A percentile compares a stretch with the other conserved stretches of the same genome.
These are phyloP conservation scores for Brachystomella parvula DNA, from an alignment of 1,140 invertebrate genomes.

Conservation along the genomic window DNA sequence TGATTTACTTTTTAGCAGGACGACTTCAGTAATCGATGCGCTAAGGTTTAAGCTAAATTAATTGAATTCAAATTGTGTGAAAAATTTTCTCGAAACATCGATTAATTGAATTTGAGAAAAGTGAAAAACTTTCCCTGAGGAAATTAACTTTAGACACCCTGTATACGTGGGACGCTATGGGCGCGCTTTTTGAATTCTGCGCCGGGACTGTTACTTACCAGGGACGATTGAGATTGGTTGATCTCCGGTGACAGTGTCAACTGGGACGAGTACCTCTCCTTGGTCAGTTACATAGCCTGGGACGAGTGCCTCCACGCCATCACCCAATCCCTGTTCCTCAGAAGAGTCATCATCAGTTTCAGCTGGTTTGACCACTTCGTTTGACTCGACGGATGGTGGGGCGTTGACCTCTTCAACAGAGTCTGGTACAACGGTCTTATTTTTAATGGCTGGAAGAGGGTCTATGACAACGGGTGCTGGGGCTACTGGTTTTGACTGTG, in stretches of 20 bases:
- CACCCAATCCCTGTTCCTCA: slow-evolving; percentile 7
- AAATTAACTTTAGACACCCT: too few relatives aligned
- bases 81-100: slow-evolving; percentile 3
- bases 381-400: background rate
- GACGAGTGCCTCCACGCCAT: slow-evolving; percentile 34
- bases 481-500: background rate
- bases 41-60: too few relatives aligned
- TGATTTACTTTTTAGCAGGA: too few relatives aligned
- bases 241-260: slow-evolving; percentile 37
- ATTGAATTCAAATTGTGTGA: too few relatives aligned
- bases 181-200: background rate
- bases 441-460: slow-evolving; percentile 14
- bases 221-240: slow-evolving; percentile 36
- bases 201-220: too few relatives aligned
- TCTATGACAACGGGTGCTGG: slow-evolving; percentile 15
- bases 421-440: slow-evolving; percentile 16
- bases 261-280: slow-evolving; percentile 37
- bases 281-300: slow-evolving; percentile 38
- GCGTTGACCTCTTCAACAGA: slow-evolving; percentile 15
- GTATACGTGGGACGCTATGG: too few relatives aligned
- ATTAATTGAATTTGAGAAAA: background rate
- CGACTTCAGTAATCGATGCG: too few relatives aligned
- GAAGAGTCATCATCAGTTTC: slow-evolving; percentile 7
- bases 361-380: slow-evolving; percentile 10
- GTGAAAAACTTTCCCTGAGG: slow-evolving; percentile 3